Base-by-base conservation (phyloP, 2,797 vertebrate species). In the Anguilla marmorata region DNA sequence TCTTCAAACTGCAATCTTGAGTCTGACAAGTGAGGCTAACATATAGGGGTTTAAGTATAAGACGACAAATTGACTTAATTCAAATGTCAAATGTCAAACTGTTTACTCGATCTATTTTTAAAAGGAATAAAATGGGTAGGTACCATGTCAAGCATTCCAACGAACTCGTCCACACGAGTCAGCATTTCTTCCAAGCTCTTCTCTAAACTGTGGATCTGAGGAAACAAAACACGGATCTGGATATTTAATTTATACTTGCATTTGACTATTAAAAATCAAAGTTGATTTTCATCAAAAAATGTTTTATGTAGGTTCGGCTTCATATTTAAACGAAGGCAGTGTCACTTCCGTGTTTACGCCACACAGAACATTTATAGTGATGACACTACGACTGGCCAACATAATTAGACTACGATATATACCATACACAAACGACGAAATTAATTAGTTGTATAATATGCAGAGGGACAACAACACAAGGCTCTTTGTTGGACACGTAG, bases 111-210 rank as follows among this genome's bases (percentile, higher is more conserved):
- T 54, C 52, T 54, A 9, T 54, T 54, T 76, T 76, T 37, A 14
- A 33, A 76, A 11, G 30, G 5, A 19, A 45, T 24, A 37, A 2
- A 14, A 11, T 41, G 27, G 11, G 33, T 69, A 86, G 95, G 24
- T 92, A 99, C 97, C 97, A 99, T 98, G 91, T 99, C 98, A 90
- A 99, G 93, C 98, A 99, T 97, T 86, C 97, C 98, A 89, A 98
- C 98, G 93, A 99, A 99, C 93, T 99, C 98, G 92, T 99, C 98
- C 87, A 99, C 98, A 91, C 97, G 94, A 0, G 97, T 96, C 84
- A 99, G 95, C 95, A 99, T 96, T 89, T 98, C 98, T 88, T 99
- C 98, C 37, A 99, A 93, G 90, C 96, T 97, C 91, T 96, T 97
- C 86, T 98, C 98, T 91, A 98, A 94, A 86, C 95, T 96, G 82